Conservation (phyloP, 2,113 vertebrate species). For the Xiphophorus maculatus region DNA sequence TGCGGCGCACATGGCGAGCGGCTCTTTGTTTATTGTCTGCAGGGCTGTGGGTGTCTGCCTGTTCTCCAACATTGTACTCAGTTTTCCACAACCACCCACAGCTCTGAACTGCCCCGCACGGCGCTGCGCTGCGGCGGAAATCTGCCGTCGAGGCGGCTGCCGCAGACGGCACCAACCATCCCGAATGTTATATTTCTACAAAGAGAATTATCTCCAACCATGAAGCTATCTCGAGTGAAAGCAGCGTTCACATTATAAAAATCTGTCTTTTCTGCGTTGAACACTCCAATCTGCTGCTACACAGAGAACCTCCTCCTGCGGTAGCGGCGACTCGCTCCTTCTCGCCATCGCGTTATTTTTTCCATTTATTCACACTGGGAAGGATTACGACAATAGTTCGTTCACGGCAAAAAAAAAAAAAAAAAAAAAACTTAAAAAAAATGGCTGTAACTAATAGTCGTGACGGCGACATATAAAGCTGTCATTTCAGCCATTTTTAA, state of each 20-base stretch:
- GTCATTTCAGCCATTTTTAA: background rate
- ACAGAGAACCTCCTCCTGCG: too few species aligned
- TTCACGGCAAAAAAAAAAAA: too few species aligned
- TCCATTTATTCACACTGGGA: background rate
- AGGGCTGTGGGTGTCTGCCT: conserved; percentile 35
- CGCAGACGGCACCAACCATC: background rate
- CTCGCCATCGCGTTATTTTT: background rate
- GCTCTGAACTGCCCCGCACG: conserved; percentile 12
- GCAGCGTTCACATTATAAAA: background rate
- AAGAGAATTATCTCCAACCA: background rate
- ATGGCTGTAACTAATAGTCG: background rate
- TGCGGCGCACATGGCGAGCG: conserved; percentile 72
- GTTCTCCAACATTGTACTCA: conserved; percentile 45
- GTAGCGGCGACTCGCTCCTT: background rate
- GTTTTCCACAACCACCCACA: conserved; percentile 7
- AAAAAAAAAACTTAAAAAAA: too few species aligned
- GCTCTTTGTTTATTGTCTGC: conserved; percentile 75
- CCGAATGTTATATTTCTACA: background rate
- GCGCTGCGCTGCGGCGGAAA: background rate
- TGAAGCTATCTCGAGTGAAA: background rate
- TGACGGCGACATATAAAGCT: background rate
- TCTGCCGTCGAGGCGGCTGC: conserved; percentile 14
- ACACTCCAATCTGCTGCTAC: background rate
- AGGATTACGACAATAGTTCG: background rate
- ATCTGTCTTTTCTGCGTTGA: background rate